These are phyloP conservation scores for Euphydryas editha DNA, from an alignment of 2,888 invertebrate species.

Conservation along the genomic window DNA sequence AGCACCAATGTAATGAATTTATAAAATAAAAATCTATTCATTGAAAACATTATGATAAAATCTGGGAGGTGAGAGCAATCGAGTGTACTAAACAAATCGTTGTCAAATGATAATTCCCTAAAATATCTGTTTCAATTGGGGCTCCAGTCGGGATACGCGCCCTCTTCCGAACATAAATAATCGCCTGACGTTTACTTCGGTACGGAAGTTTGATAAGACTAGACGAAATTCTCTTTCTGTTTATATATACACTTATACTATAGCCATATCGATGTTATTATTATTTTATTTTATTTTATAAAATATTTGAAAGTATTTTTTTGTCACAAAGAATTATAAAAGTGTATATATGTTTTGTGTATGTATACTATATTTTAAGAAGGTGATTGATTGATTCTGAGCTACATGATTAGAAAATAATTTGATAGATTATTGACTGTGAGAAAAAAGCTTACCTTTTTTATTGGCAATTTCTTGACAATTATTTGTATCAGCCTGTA, in stretches of 20 bases:
- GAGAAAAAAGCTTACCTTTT: no score
- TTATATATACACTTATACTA: slow-evolving; percentile 16
- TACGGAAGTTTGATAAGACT: slow-evolving; percentile 76
- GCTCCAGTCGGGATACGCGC: slow-evolving; percentile 66
- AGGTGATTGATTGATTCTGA: no score
- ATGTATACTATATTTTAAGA: no score
- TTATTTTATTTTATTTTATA: neutral
- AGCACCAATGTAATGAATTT: neutral
- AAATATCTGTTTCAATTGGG: slow-evolving; percentile 73
- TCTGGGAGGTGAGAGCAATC: slow-evolving; percentile 56
- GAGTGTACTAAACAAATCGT: slow-evolving; percentile 66
- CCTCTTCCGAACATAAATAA: slow-evolving; percentile 77
- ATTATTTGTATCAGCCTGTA: no score
- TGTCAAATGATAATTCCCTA: slow-evolving; percentile 69
- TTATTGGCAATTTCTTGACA: no score
- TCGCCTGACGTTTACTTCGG: slow-evolving; percentile 73
- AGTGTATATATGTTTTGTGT: no score
- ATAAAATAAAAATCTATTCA: slow-evolving; percentile 1
- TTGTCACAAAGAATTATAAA: neutral
- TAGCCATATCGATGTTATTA: neutral
- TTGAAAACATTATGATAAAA: slow-evolving; percentile 24
- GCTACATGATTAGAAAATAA: no score
- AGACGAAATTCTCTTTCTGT: slow-evolving; percentile 28
- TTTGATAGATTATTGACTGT: no score
- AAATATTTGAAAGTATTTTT: neutral